Evolutionary conservation across 2,113 vertebrate genomes (phyloP).

Genomic region (Macheiramphus alcinus): DNA sequence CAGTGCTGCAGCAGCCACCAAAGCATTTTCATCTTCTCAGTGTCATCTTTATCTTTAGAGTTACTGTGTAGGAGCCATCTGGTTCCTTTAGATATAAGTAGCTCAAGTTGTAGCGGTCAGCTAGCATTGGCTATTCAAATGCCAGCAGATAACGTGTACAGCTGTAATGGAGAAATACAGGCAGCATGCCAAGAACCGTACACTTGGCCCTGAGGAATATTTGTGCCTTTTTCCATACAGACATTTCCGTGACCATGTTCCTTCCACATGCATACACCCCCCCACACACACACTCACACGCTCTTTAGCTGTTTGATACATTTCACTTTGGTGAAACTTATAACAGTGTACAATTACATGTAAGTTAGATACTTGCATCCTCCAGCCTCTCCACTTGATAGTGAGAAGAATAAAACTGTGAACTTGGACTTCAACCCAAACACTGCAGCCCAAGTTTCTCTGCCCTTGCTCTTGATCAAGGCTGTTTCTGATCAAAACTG

Average conservation of each 20-base stretch:
- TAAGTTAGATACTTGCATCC: background rate
- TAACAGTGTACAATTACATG: accelerated
- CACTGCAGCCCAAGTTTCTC: background rate
- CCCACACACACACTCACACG: accelerated
- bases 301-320: background rate
- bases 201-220: background rate
- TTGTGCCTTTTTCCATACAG: background rate
- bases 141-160: background rate
- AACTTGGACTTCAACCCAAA: background rate
- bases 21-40: background rate
- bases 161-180: background rate
- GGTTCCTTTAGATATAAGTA: background rate
- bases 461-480: background rate
- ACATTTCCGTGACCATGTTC: background rate
- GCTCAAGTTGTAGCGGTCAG: background rate
- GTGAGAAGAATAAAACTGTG: background rate
- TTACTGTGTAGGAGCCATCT: background rate
- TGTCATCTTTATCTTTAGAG: background rate
- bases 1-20: background rate
- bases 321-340: background rate
- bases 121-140: background rate
- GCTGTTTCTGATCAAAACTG: background rate
- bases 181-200: background rate
- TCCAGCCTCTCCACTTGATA: background rate
- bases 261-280: background rate